Conservation (phyloP, 2,888 invertebrate genomes). For the Cenopis cana region DNA sequence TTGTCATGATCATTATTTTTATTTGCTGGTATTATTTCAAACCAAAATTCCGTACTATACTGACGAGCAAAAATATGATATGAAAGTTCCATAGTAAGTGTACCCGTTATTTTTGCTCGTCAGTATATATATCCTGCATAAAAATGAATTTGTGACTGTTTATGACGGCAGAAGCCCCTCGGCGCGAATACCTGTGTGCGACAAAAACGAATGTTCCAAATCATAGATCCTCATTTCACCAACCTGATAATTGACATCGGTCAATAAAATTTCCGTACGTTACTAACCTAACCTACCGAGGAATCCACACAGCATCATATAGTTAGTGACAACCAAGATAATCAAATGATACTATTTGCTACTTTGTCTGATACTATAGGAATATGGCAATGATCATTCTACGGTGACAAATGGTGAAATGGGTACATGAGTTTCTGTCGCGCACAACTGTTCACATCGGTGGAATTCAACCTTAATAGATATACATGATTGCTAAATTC, state of each 20-base stretch:
- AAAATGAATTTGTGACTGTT: conserved; percentile 41
- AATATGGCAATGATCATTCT: too few species aligned
- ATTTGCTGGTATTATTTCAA: conserved; percentile 35
- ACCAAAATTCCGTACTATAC: conserved; percentile 29
- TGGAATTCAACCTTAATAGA: conserved; percentile 20
- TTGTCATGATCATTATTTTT: conserved; percentile 62
- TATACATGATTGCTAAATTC: conserved; percentile 40
- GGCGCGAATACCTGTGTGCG: neutral
- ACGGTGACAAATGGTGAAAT: too few species aligned
- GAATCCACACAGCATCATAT: too few species aligned
- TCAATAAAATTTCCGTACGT: too few species aligned
- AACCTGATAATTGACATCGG: too few species aligned
- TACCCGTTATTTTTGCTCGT: too few species aligned
- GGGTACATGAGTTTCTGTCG: neutral
- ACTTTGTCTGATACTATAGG: too few species aligned
- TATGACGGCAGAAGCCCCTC: neutral
- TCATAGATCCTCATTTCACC: neutral
- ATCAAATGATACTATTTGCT: too few species aligned
- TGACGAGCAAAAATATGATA: too few species aligned
- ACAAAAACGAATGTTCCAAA: neutral
- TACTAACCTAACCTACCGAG: too few species aligned
- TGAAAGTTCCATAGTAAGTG: too few species aligned
- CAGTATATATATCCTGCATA: conserved; percentile 24
- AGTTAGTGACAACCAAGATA: too few species aligned
- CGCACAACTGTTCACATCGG: neutral